These are phyloP conservation scores for Hylyphantes graminicola DNA, from an alignment of 1,140 invertebrate genomes.

Conservation along the genomic window DNA sequence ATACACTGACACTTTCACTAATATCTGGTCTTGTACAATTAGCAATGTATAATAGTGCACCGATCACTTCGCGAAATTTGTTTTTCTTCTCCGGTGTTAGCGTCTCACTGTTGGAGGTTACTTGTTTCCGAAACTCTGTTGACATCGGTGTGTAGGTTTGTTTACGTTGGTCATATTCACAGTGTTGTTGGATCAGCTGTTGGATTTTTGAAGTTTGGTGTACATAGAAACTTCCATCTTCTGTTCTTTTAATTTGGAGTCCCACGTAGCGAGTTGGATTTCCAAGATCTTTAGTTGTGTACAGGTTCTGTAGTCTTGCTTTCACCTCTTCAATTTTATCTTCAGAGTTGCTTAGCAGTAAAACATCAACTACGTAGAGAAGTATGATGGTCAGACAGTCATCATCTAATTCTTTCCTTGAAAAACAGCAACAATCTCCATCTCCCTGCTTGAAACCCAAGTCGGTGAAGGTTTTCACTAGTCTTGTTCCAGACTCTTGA, in stretches of 20 bases:
- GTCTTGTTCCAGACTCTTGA: constrained; percentile 29
- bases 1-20: constrained; percentile 54
- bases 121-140: too few species aligned
- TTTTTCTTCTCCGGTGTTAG: too few species aligned
- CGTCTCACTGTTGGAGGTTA: too few species aligned
- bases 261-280: background rate
- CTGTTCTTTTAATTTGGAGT: background rate
- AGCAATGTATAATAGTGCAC: constrained; percentile 20
- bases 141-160: too few species aligned
- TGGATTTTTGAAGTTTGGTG: too few species aligned
- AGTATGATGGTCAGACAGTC: background rate
- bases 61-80: too few species aligned
- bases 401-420: constrained; percentile 12
- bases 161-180: too few species aligned
- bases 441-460: constrained; percentile 29
- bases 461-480: background rate
- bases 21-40: constrained; percentile 62
- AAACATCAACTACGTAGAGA: constrained; percentile 25
- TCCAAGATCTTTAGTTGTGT: background rate
- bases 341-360: constrained; percentile 12
- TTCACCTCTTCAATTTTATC: background rate
- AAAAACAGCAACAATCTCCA: constrained; percentile 46
- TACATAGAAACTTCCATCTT: too few species aligned
- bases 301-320: background rate
- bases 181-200: too few species aligned